These are phyloP conservation scores for Nephotettix cincticeps DNA, from an alignment of 1,140 invertebrate genomes.

Conservation along the genomic window DNA sequence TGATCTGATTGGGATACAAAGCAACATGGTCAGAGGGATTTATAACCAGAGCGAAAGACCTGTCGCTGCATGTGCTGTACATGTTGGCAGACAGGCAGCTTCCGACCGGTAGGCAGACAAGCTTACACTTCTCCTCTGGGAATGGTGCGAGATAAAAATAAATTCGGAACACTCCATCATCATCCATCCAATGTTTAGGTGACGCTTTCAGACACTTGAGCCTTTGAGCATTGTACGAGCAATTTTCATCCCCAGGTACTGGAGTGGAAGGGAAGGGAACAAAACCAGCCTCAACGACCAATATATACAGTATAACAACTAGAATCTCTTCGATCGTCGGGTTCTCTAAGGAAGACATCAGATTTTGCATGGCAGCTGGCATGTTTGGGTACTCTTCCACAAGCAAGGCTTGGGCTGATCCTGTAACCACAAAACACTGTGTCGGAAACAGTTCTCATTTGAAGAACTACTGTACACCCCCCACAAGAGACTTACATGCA, in stretches of 20 bases:
- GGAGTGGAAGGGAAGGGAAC: not conserved
- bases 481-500: too few relatives aligned
- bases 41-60: not conserved
- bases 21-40: not conserved
- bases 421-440: not conserved
- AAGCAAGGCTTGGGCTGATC: not conserved
- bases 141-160: not conserved
- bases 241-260: not conserved
- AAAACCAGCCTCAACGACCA: not conserved
- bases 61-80: slow-evolving; percentile 4
- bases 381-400: not conserved
- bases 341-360: not conserved
- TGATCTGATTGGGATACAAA: not conserved
- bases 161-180: not conserved
- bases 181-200: not conserved
- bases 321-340: not conserved
- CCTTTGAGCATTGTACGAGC: not conserved
- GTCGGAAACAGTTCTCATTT: not conserved
- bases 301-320: not conserved
- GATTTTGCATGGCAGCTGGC: not conserved
- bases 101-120: not conserved
- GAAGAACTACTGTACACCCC: too few relatives aligned
- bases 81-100: not conserved
- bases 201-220: not conserved
- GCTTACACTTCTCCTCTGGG: not conserved